A percentile compares a stretch with the other conserved stretches of the same genome.
phyloP scores from a whole-genome alignment of 1,140 invertebrate genomes.

The Brachionus koreanus region DNA sequence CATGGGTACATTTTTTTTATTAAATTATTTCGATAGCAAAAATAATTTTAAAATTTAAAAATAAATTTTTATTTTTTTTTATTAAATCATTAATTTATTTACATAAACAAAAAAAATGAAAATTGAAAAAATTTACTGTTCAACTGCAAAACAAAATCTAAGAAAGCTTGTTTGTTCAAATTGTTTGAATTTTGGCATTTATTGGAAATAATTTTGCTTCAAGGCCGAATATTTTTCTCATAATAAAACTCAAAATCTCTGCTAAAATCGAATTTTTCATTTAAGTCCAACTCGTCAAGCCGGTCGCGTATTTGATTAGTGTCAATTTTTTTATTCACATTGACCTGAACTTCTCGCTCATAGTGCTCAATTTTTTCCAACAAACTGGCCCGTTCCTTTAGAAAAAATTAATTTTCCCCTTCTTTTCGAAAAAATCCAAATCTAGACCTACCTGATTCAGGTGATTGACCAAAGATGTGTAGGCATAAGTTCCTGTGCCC shows the following conservation, averaged over 20 bases:
- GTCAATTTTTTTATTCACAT: not conserved
- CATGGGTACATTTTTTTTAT: too few relatives aligned
- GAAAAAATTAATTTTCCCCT: not conserved
- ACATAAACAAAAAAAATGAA: not conserved
- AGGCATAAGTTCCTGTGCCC: conserved; percentile 38
- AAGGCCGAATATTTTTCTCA: conserved; percentile 1
- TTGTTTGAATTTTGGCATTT: not conserved
- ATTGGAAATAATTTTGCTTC: not conserved
- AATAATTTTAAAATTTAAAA: too few relatives aligned
- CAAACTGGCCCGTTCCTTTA: conserved; percentile 32
- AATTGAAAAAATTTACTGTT: not conserved
- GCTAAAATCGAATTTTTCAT: not conserved
- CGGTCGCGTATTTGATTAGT: not conserved
- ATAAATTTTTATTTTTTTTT: too few relatives aligned
- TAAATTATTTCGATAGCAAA: too few relatives aligned
- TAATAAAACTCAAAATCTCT: conserved; percentile 39
- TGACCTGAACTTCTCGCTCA: conserved; percentile 27
- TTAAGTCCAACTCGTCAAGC: conserved; percentile 15
- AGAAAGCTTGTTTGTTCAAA: not conserved
- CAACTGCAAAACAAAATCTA: not conserved
- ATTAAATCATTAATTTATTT: not conserved
- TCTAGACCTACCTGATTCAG: conserved; percentile 30
- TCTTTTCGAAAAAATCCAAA: not conserved
- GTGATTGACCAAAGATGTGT: conserved; percentile 25
- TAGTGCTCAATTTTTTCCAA: conserved; percentile 42